Conservation (phyloP, 2,888 invertebrate species). For the Acheta domesticus region DNA sequence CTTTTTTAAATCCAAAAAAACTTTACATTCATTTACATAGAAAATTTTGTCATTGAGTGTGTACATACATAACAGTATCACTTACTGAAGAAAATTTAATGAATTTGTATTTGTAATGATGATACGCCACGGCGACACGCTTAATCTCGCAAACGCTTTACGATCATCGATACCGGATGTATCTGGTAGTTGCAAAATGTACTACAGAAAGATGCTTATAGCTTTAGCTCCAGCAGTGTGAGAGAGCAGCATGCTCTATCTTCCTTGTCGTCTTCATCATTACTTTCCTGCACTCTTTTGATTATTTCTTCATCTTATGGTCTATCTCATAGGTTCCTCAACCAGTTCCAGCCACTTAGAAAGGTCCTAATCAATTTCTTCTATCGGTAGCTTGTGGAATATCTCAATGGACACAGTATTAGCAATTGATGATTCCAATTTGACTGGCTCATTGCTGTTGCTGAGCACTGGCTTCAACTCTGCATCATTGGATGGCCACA, state of each 20-base stretch:
- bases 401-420: too few species aligned
- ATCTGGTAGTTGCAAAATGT: constrained; percentile 6
- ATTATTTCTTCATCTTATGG: not conserved
- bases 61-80: too few species aligned
- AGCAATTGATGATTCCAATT: too few species aligned
- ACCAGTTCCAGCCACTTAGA: not conserved
- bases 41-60: too few species aligned
- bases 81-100: too few species aligned
- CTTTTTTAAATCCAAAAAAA: too few species aligned
- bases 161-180: not conserved
- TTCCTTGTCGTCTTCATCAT: not conserved
- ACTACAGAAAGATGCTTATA: constrained; percentile 11
- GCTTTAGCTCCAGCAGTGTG: not conserved
- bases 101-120: too few species aligned
- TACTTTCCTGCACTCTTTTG: constrained; percentile 12
- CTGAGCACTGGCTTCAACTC: too few species aligned
- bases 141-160: constrained; percentile 18
- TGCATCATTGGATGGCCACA: too few species aligned
- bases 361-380: not conserved
- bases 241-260: not conserved
- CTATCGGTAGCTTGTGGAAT: too few species aligned
- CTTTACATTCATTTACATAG: too few species aligned
- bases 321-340: not conserved
- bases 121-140: not conserved
- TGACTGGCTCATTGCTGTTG: too few species aligned